These are phyloP conservation scores for Oscheius onirici DNA, from an alignment of 2,888 invertebrate species.

Conservation along the genomic window DNA sequence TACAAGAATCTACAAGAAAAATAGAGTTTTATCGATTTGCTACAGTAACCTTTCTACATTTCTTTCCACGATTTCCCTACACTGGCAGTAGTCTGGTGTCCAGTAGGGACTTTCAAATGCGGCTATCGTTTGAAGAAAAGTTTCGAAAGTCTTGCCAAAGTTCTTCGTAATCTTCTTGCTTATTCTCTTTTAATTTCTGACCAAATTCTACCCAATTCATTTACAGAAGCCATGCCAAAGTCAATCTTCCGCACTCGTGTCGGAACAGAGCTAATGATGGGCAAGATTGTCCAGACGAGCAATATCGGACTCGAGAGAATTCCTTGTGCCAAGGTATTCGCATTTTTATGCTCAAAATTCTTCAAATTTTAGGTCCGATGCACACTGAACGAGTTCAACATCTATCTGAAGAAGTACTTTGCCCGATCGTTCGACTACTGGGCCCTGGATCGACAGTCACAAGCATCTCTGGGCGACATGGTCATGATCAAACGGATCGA, in stretches of 20 bases:
- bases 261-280: constrained; percentile 60
- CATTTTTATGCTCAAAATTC: neutral
- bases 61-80: too few species aligned
- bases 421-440: constrained; percentile 64
- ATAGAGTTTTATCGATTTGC: too few species aligned
- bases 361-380: constrained; percentile 57
- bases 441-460: constrained; percentile 58
- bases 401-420: constrained; percentile 67
- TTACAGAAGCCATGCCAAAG: constrained; percentile 42
- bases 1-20: too few species aligned
- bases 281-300: constrained; percentile 61
- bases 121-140: too few species aligned
- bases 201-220: too few species aligned
- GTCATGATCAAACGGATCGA: constrained; percentile 62
- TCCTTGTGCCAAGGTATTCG: constrained; percentile 60
- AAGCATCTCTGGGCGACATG: constrained; percentile 59
- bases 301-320: constrained; percentile 64
- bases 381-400: constrained; percentile 65
- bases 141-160: too few species aligned
- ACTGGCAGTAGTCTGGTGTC: too few species aligned
- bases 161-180: too few species aligned
- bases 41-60: too few species aligned
- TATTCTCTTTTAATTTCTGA: too few species aligned
- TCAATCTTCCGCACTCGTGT: constrained; percentile 54
- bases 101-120: too few species aligned